Conservation (phyloP, 2,797 vertebrate species). For the Rhynchotus rufescens region DNA sequence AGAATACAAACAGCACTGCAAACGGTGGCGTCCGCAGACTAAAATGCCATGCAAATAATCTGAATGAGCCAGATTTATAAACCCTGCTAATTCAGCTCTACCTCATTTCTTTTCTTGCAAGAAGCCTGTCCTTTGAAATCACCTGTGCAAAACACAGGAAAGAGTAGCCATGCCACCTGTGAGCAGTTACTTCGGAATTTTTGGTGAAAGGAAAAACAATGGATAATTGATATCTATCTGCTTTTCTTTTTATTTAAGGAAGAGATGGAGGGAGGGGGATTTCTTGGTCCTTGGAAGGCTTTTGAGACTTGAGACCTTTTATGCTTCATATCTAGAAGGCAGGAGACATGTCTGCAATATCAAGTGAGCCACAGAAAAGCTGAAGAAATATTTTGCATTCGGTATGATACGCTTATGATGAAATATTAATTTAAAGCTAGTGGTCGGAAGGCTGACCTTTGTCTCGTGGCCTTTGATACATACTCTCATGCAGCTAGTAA, state of each 20-base stretch:
- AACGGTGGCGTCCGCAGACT: neutral
- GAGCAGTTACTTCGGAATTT: neutral
- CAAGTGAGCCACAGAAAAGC: neutral
- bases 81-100: neutral
- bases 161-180: neutral
- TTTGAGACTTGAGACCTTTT: neutral
- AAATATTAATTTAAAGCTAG: neutral
- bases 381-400: neutral
- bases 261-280: neutral
- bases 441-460: neutral
- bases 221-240: neutral
- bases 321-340: neutral
- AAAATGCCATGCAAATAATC: neutral
- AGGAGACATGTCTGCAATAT: rapidly evolving
- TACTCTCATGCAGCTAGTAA: neutral
- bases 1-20: neutral
- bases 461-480: neutral
- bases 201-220: too few relatives aligned
- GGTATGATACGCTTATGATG: neutral
- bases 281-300: neutral
- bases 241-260: neutral
- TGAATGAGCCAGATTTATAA: neutral
- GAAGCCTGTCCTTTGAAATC: neutral
- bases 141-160: rapidly evolving
- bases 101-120: neutral